Percentiles rank a stretch among this genome's conserved stretches.
phyloP scores from a whole-genome alignment of 2,113 vertebrate species.

The Indri indri region DNA sequence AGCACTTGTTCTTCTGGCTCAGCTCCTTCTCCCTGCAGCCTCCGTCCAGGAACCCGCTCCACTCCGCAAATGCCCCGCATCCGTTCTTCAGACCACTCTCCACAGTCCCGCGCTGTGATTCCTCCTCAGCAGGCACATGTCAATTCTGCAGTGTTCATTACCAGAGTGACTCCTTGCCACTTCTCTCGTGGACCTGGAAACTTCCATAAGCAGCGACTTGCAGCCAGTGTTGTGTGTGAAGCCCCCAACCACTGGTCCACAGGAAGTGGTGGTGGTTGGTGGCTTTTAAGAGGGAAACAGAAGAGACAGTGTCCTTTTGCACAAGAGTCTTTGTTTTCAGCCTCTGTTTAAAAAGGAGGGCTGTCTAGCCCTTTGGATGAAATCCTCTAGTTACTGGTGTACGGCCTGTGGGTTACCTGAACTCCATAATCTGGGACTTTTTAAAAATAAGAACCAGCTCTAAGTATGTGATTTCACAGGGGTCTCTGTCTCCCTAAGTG shows the following conservation, averaged over 20 bases:
- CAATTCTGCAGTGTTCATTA: constrained; percentile 76
- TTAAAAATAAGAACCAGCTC: constrained; percentile 66
- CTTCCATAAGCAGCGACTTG: constrained; percentile 77
- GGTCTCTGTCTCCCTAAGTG: constrained; percentile 74
- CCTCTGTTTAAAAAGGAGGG: constrained; percentile 72
- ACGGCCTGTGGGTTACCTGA: constrained; percentile 66
- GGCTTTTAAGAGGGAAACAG: constrained; percentile 58
- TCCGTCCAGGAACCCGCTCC: constrained; percentile 67
- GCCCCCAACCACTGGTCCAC: constrained; percentile 76
- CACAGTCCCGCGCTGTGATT: constrained; percentile 72
- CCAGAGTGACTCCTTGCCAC: constrained; percentile 72
- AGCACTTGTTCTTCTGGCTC: constrained; percentile 79
- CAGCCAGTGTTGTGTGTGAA: constrained; percentile 70
- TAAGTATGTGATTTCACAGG: constrained; percentile 66
- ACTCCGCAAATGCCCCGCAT: constrained; percentile 62
- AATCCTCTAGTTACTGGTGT: constrained; percentile 67
- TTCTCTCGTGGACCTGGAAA: constrained; percentile 77
- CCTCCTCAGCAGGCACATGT: constrained; percentile 72
- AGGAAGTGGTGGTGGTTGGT: constrained; percentile 44
- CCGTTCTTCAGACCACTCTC: constrained; percentile 75
- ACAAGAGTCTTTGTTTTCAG: constrained; percentile 76
- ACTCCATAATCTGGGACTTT: constrained; percentile 68
- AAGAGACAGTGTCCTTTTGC: constrained; percentile 79
- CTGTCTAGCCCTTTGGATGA: constrained; percentile 64
- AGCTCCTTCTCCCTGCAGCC: constrained; percentile 69